Conservation (phyloP, 1,140 invertebrate species). For the Telenomus remus region DNA sequence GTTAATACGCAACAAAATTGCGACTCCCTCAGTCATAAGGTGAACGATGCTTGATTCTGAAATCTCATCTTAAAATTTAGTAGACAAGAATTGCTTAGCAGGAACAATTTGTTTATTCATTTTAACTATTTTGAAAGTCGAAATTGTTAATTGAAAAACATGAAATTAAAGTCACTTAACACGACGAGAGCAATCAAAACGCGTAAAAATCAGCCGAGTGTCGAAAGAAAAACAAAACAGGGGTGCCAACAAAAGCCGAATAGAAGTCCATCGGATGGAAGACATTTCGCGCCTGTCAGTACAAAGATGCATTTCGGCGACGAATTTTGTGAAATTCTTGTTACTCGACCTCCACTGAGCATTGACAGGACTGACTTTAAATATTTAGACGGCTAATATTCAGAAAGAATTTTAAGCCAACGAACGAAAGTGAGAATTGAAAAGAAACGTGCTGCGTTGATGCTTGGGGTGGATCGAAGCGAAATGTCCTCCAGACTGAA, state of each 20-base stretch:
- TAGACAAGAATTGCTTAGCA: too few relatives aligned
- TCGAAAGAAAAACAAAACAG: constrained; percentile 52
- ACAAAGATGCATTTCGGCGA: constrained; percentile 67
- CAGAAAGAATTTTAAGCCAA: constrained; percentile 69
- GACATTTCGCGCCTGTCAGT: constrained; percentile 64
- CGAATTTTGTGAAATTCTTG: constrained; percentile 63
- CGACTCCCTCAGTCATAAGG: constrained; percentile 52
- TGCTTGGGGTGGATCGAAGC: constrained; percentile 60
- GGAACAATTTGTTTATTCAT: too few relatives aligned
- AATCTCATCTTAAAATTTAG: too few relatives aligned
- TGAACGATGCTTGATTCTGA: constrained; percentile 35
- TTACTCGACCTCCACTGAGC: constrained; percentile 40
- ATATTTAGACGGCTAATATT: constrained; percentile 75
- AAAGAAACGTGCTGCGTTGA: constrained; percentile 66
- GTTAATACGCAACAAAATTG: constrained; percentile 68
- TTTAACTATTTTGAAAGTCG: too few relatives aligned
- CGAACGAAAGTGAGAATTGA: constrained; percentile 69
- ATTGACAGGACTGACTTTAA: constrained; percentile 63
- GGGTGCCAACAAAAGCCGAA: constrained; percentile 54
- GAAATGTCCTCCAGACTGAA: constrained; percentile 74
- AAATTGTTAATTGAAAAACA: too few relatives aligned
- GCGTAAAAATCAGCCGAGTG: constrained; percentile 53
- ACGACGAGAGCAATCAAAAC: constrained; percentile 53
- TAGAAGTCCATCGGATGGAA: constrained; percentile 69
- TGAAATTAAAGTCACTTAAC: too few relatives aligned